Evolutionary conservation across 2,113 vertebrate genomes (phyloP).

Genomic region (Cyanoliseus patagonus): DNA sequence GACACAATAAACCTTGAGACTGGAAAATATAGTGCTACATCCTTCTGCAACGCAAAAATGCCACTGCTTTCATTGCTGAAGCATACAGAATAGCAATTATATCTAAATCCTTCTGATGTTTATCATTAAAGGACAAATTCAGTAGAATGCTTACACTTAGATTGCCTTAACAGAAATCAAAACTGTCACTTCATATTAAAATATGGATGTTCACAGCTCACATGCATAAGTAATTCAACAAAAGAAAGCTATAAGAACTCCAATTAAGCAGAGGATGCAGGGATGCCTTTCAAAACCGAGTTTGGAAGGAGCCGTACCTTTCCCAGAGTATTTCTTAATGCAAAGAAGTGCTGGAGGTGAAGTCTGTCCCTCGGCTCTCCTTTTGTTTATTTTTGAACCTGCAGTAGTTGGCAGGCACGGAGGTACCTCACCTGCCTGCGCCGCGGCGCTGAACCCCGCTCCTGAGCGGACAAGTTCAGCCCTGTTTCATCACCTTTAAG

Average conservation of each 20-base stretch:
- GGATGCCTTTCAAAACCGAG: not conserved
- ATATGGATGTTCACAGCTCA: not conserved
- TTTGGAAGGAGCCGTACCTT: not conserved
- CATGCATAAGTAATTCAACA: constrained; percentile 47
- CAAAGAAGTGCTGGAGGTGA: not conserved
- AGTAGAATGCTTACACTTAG: not conserved
- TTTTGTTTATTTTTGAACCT: rapidly evolving
- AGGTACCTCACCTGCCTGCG: not conserved
- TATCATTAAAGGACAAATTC: not conserved
- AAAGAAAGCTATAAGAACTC: not conserved
- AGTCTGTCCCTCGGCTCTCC: not conserved
- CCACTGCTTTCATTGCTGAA: not conserved
- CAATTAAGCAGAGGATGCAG: not conserved
- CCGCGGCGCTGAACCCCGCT: not conserved
- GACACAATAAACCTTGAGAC: not conserved
- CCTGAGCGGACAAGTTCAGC: not conserved
- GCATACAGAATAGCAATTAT: not conserved
- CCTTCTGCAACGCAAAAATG: not conserved
- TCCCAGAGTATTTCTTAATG: not conserved
- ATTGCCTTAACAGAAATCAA: not conserved
- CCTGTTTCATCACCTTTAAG: not conserved
- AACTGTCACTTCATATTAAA: not conserved
- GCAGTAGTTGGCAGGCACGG: not conserved
- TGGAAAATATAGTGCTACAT: not conserved
- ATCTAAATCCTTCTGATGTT: not conserved